phyloP scores from a whole-genome alignment of 2,113 vertebrate genomes.

The Zingel zingel region DNA sequence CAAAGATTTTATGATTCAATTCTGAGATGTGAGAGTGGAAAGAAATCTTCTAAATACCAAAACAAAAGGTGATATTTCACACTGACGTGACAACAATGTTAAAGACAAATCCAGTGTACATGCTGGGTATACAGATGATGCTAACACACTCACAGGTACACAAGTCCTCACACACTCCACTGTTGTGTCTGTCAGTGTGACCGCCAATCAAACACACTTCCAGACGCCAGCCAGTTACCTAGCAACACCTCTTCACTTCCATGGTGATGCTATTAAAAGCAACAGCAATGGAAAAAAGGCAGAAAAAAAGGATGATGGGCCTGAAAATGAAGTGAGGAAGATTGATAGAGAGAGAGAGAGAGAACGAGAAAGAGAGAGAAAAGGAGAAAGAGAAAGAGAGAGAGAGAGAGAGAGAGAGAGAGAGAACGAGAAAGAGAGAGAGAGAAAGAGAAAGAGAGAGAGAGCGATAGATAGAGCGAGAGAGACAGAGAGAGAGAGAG shows the following conservation, averaged over 20 bases:
- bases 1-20: background rate
- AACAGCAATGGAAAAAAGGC: slow-evolving; percentile 61
- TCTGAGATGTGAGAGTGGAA: background rate
- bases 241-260: slow-evolving; percentile 83
- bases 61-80: background rate
- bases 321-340: slow-evolving; percentile 61
- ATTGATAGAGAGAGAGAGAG: slow-evolving; percentile 34
- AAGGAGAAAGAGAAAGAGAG: slow-evolving; percentile 8
- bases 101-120: slow-evolving; percentile 1
- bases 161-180: slow-evolving; percentile 11
- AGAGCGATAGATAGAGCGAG: slow-evolving; percentile 48
- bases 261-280: slow-evolving; percentile 85
- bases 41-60: background rate
- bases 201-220: slow-evolving; percentile 75
- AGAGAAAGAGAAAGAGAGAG: slow-evolving; percentile 22
- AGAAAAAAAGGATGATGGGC: slow-evolving; percentile 47
- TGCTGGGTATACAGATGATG: background rate
- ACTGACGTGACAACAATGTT: background rate
- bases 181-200: slow-evolving; percentile 66
- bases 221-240: slow-evolving; percentile 84
- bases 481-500: slow-evolving; percentile 35
- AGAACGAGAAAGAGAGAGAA: slow-evolving; percentile 18
- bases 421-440: slow-evolving; percentile 14
- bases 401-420: slow-evolving; percentile 37
- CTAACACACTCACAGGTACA: slow-evolving; percentile 6